These are phyloP conservation scores for Diadegma fenestrale DNA, from an alignment of 2,888 invertebrate genomes.

Conservation along the genomic window DNA sequence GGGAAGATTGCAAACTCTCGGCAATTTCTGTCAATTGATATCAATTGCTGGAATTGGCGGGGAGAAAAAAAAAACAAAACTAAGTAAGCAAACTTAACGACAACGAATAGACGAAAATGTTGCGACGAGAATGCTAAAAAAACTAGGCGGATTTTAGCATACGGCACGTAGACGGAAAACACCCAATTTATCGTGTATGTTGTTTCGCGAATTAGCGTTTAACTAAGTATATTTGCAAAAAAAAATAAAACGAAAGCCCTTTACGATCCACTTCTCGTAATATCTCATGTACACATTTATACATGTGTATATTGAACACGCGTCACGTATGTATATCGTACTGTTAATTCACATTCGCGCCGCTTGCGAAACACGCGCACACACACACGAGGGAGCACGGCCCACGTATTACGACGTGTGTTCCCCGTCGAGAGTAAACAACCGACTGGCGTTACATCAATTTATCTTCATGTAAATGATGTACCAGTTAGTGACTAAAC, in stretches of 20 bases:
- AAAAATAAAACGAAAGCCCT: constrained; percentile 48
- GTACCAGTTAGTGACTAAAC: neutral
- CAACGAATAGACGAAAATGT: neutral
- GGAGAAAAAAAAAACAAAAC: constrained; percentile 33
- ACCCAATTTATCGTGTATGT: neutral
- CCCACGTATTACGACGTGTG: constrained; percentile 50
- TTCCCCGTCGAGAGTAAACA: constrained; percentile 60
- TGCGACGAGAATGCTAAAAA: neutral
- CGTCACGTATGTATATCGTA: constrained; percentile 7
- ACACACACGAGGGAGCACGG: constrained; percentile 2
- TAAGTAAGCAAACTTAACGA: constrained; percentile 25
- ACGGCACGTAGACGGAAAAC: constrained; percentile 14
- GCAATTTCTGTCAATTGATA: constrained; percentile 64
- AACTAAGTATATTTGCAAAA: constrained; percentile 45
- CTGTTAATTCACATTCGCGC: constrained; percentile 47
- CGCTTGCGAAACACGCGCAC: constrained; percentile 50
- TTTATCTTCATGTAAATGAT: constrained; percentile 39
- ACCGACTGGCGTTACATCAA: constrained; percentile 48
- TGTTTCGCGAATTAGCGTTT: constrained; percentile 41
- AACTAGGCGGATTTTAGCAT: constrained; percentile 30
- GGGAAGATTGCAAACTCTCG: constrained; percentile 49
- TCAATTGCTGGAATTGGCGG: constrained; percentile 63
- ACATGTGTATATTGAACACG: constrained; percentile 4
- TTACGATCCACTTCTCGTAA: constrained; percentile 26
- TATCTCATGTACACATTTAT: constrained; percentile 8